These are phyloP conservation scores for Diplogasteroides magnus DNA, from an alignment of 1,140 invertebrate genomes.

Conservation along the genomic window DNA sequence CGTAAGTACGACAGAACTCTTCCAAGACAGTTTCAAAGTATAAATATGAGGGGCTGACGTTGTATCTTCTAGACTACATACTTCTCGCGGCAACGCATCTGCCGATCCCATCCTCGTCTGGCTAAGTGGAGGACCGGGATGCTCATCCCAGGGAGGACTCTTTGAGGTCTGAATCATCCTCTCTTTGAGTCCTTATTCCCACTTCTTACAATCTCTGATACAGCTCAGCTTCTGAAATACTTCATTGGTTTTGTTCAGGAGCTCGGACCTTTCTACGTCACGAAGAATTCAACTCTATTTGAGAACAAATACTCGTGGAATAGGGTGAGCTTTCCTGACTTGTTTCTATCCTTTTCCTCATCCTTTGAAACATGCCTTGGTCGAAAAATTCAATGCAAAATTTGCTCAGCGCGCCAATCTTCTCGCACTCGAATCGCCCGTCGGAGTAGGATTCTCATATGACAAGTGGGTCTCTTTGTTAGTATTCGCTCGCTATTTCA, in stretches of 20 bases:
- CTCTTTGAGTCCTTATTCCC: too few species aligned
- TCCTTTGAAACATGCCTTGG: constrained; percentile 2
- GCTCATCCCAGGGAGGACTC: constrained; percentile 60
- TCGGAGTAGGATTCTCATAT: constrained; percentile 44
- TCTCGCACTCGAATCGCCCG: constrained; percentile 38
- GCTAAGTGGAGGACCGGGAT: constrained; percentile 63
- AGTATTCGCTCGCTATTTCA: too few species aligned
- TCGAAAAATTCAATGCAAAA: not conserved
- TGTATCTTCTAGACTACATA: too few species aligned
- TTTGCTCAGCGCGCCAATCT: constrained; percentile 30
- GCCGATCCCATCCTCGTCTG: constrained; percentile 38
- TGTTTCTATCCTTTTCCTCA: not conserved
- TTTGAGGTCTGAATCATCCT: constrained; percentile 54
- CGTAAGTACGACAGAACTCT: too few species aligned
- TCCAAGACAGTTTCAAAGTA: not conserved
- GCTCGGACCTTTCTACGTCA: constrained; percentile 59
- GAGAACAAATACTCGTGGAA: constrained; percentile 61
- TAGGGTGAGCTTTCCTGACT: constrained; percentile 26
- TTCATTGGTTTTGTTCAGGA: constrained; percentile 53
- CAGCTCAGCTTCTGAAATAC: too few species aligned
- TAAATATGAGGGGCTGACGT: constrained; percentile 26
- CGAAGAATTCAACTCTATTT: constrained; percentile 47
- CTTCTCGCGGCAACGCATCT: constrained; percentile 25
- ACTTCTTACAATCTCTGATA: too few species aligned
- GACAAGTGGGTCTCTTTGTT: constrained; percentile 11